Percentiles rank a stretch among this genome's conserved stretches.
phyloP scores from a whole-genome alignment of 2,888 invertebrate species.

The Deilephila elpenor region DNA sequence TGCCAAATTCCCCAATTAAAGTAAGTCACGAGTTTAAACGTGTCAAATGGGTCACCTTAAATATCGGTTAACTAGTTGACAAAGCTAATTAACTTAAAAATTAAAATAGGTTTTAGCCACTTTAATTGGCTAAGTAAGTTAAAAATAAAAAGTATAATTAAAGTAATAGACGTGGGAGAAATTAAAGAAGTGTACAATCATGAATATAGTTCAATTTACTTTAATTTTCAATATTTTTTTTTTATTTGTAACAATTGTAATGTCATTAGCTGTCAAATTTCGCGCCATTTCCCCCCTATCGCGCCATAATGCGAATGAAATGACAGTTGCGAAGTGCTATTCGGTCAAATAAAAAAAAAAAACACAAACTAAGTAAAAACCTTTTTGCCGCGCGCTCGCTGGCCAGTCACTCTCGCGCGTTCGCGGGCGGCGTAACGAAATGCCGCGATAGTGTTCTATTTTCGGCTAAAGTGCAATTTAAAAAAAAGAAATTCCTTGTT shows the following conservation, averaged over 20 bases:
- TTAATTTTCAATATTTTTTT: neutral
- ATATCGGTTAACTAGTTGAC: too few relatives aligned
- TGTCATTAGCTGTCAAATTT: constrained; percentile 1
- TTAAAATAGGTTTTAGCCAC: too few relatives aligned
- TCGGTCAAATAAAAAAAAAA: constrained; percentile 33
- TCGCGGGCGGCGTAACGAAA: constrained; percentile 54
- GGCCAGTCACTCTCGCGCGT: constrained; percentile 66
- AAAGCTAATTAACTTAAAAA: too few relatives aligned
- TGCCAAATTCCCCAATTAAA: too few relatives aligned
- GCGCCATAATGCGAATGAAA: constrained; percentile 19
- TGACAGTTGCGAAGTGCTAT: constrained; percentile 30
- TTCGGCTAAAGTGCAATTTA: constrained; percentile 36
- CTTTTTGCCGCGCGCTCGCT: constrained; percentile 33
- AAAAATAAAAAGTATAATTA: neutral
- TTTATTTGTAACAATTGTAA: neutral
- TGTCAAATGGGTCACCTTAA: too few relatives aligned
- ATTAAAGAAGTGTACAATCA: neutral
- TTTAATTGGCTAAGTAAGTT: too few relatives aligned
- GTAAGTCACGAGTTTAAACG: too few relatives aligned
- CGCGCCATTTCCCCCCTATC: constrained; percentile 7
- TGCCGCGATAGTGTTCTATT: constrained; percentile 47
- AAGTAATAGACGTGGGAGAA: neutral
- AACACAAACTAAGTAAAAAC: constrained; percentile 34
- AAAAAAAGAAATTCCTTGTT: constrained; percentile 33
- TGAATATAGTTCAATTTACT: neutral